Evolutionary conservation across 2,888 invertebrate species (phyloP).

Genomic region (Epinotia bilunana): DNA sequence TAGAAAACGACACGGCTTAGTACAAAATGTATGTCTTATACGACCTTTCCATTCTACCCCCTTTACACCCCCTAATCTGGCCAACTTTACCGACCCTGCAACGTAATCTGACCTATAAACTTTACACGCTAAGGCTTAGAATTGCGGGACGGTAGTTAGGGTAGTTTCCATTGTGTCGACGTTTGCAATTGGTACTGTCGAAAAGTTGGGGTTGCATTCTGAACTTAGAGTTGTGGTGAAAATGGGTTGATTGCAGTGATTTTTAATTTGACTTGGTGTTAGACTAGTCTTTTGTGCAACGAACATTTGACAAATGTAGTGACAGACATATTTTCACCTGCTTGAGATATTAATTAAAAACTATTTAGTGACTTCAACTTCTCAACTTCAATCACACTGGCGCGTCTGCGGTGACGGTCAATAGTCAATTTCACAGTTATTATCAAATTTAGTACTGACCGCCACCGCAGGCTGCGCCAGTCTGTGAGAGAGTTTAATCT

Average conservation of each 20-base stretch:
- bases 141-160: background rate
- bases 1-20: background rate
- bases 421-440: too few species aligned
- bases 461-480: too few species aligned
- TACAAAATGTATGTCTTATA: background rate
- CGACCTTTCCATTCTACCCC: background rate
- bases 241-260: slow-evolving; percentile 17
- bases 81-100: slow-evolving; percentile 18
- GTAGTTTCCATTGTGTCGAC: slow-evolving; percentile 18
- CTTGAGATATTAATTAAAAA: too few species aligned
- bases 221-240: slow-evolving; percentile 13
- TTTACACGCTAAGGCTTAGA: slow-evolving; percentile 19
- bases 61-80: slow-evolving; percentile 12
- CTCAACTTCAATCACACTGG: too few species aligned
- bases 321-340: too few species aligned
- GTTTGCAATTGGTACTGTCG: slow-evolving; percentile 18
- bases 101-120: slow-evolving; percentile 16
- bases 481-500: too few species aligned
- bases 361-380: too few species aligned
- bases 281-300: background rate
- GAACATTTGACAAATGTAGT: too few species aligned
- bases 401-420: too few species aligned
- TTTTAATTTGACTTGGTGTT: background rate
- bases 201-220: slow-evolving; percentile 24
- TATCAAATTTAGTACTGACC: too few species aligned